A percentile compares a stretch with the other conserved stretches of the same genome.
phyloP scores from a whole-genome alignment of 1,140 invertebrate genomes.

The Dendrolimus kikuchii region DNA sequence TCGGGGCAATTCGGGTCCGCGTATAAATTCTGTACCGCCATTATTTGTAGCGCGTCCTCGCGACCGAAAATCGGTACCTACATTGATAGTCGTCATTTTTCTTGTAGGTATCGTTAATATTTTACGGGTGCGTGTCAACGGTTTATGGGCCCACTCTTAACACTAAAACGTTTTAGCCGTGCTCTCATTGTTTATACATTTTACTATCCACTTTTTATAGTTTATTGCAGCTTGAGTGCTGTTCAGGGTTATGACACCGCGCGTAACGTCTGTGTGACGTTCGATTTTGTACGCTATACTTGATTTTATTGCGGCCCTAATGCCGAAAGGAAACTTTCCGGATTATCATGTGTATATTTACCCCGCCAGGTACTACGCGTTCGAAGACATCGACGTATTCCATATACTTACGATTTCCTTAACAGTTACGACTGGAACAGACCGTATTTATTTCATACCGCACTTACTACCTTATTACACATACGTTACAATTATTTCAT shows the following conservation, averaged over 20 bases:
- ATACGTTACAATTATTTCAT: too few relatives aligned
- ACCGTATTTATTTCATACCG: background rate
- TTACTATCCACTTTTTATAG: conserved; percentile 65
- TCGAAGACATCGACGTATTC: too few relatives aligned
- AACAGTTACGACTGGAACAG: too few relatives aligned
- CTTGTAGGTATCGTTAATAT: conserved; percentile 68
- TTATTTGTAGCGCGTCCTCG: conserved; percentile 64
- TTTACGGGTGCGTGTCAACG: conserved; percentile 67
- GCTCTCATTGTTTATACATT: conserved; percentile 69
- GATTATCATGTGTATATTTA: conserved; percentile 25
- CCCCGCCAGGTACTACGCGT: conserved; percentile 6
- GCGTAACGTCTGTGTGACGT: conserved; percentile 40
- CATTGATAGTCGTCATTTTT: conserved; percentile 68
- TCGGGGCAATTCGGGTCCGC: conserved; percentile 65
- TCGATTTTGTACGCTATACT: conserved; percentile 41
- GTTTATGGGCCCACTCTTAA: conserved; percentile 67
- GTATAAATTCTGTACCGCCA: conserved; percentile 62
- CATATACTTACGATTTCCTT: too few relatives aligned
- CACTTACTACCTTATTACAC: too few relatives aligned
- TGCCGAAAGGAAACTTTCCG: conserved; percentile 25
- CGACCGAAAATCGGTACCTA: conserved; percentile 63
- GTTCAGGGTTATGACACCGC: conserved; percentile 41
- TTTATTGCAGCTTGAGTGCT: conserved; percentile 52
- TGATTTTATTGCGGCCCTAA: conserved; percentile 49
- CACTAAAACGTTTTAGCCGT: conserved; percentile 68